These are phyloP conservation scores for Otus scops DNA, from an alignment of 2,797 vertebrate genomes.

Conservation along the genomic window DNA sequence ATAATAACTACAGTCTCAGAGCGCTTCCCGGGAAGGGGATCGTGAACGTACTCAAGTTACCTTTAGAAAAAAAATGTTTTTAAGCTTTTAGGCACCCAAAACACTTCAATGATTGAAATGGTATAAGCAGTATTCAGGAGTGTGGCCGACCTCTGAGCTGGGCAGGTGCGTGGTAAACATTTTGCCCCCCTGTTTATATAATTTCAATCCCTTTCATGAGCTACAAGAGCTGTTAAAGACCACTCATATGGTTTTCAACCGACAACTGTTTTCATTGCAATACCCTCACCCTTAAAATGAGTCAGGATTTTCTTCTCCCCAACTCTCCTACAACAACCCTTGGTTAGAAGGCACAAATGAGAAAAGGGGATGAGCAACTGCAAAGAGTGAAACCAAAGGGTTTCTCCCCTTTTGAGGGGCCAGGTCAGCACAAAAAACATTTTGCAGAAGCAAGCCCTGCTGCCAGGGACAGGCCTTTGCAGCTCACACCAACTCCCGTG, in stretches of 20 bases:
- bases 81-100: neutral
- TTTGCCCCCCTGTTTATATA: fast-evolving
- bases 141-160: neutral
- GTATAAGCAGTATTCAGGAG: neutral
- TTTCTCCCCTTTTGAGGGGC: neutral
- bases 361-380: neutral
- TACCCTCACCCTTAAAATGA: neutral
- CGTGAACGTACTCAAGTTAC: fast-evolving
- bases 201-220: neutral
- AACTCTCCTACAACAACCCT: fast-evolving
- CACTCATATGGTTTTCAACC: neutral
- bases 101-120: neutral
- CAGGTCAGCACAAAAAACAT: neutral
- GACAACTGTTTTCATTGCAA: fast-evolving
- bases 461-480: neutral
- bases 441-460: neutral
- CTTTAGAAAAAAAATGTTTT: fast-evolving
- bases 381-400: neutral
- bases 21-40: neutral
- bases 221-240: neutral
- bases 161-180: fast-evolving
- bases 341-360: neutral
- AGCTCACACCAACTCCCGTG: fast-evolving
- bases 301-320: neutral
- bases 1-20: neutral